phyloP scores from a whole-genome alignment of 2,797 vertebrate genomes.

The Phrynocephalus forsythii region DNA sequence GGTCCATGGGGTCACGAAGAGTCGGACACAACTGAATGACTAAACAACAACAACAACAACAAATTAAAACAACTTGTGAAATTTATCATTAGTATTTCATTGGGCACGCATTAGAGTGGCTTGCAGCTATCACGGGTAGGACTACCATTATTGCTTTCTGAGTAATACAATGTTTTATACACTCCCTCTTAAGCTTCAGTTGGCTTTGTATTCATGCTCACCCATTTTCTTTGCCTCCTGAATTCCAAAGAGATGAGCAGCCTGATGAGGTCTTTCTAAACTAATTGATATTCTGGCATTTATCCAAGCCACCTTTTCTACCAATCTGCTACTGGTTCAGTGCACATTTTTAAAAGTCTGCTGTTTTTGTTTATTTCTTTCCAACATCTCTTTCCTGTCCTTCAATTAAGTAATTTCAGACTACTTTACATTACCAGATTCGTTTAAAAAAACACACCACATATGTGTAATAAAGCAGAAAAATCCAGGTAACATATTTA shows the following conservation, averaged over 20 bases:
- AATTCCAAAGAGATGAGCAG: background rate
- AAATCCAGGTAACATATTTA: background rate
- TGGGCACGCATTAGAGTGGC: background rate
- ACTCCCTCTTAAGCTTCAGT: background rate
- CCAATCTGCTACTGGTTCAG: background rate
- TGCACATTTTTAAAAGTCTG: background rate
- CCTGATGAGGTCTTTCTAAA: background rate
- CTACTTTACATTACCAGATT: background rate
- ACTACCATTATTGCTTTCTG: background rate
- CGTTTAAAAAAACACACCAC: background rate
- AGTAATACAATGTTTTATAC: background rate
- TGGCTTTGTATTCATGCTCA: background rate
- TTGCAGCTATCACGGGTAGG: background rate
- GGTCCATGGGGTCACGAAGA: too few species aligned
- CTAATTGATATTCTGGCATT: background rate
- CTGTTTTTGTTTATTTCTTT: background rate
- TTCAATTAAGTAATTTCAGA: background rate
- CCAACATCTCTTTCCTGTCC: background rate
- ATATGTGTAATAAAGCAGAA: background rate
- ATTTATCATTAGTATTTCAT: background rate
- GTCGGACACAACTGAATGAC: too few species aligned
- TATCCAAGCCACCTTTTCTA: constrained; percentile 1
- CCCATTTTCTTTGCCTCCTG: background rate
- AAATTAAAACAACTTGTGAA: background rate
- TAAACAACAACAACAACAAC: too few species aligned